phyloP scores from a whole-genome alignment of 2,113 vertebrate genomes.

The Myiozetetes cayanensis region DNA sequence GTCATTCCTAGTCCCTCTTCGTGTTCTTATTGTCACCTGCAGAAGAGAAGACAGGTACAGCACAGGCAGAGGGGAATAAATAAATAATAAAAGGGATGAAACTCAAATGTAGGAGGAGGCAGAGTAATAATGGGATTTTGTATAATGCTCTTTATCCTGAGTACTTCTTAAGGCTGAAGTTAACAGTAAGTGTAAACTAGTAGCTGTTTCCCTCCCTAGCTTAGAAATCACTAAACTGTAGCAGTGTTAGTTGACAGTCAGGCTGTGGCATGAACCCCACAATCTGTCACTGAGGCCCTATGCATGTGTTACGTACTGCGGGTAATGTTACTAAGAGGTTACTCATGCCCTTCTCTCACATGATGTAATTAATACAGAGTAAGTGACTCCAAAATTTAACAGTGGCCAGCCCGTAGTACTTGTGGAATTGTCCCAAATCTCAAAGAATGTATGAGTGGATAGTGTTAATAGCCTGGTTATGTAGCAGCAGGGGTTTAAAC shows the following conservation, averaged over 20 bases:
- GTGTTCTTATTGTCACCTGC: background rate
- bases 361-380: conserved; percentile 24
- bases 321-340: background rate
- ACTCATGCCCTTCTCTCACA: background rate
- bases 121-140: background rate
- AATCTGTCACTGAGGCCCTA: background rate
- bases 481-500: conserved; percentile 14
- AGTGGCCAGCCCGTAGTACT: background rate
- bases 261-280: background rate
- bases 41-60: background rate
- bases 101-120: background rate
- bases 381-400: background rate
- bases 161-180: background rate
- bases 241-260: background rate
- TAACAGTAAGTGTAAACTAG: rapidly evolving
- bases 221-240: background rate
- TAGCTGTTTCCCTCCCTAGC: background rate
- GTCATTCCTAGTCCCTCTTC: background rate
- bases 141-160: background rate
- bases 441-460: conserved; percentile 1
- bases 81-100: background rate
- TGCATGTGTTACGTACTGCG: background rate
- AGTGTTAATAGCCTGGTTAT: conserved; percentile 40
- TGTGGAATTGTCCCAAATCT: conserved; percentile 33
- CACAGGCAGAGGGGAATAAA: background rate